Evolutionary conservation across 2,888 invertebrate species (phyloP), one percentile per base, ranked within the genome.

Genomic region (Tupiocoris notatus): DNA sequence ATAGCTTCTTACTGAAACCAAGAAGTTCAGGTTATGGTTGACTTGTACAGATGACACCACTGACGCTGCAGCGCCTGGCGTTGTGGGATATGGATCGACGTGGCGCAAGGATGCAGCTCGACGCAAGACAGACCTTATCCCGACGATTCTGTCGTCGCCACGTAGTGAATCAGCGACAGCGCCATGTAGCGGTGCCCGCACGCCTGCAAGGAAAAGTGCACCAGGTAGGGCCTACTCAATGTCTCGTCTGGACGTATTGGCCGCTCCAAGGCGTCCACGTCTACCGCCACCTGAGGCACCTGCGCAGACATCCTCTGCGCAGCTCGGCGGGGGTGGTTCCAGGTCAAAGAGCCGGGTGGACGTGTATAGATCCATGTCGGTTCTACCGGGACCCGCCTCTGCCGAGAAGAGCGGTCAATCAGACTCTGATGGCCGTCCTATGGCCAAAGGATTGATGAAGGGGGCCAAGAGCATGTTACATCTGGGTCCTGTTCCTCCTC

Each of bases 211-310:
- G 85, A 81, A 84, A 84, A 74, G 58, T 79, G 85, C 86, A 78
- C 89, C 89, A 91, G 91, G 91, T 89, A 94, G 95, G 89, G 94
- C 95, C 83, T 92, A 92, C 87, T 94, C 94, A 85, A 94, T 95
- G 94, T 92, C 94, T 83, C 91, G 95, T 82, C 90, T 95, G 87
- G 95, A 95, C 89, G 90, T 91, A 84, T 88, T 92, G 85, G 88
- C 92, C 82, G 89, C 89, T 86, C 92, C 92, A 81, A 87, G 91
- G 82, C 86, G 88, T 82, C 87, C 87, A 80, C 82, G 81, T 57
- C 67, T 80, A 62, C 80, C 81, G 39, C 83, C 83, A 79, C 81
- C 85, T 81, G 83, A 84, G 78, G 82, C 84, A 68, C 82, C 84
- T 79, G 78, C 81, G 81, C n/a, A n/a, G n/a, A n/a, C n/a, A n/a